Percentiles rank a stretch among this genome's conserved stretches.
Evolutionary conservation across 2,888 invertebrate species (phyloP).

Genomic region (Rhogogaster chlorosoma): DNA sequence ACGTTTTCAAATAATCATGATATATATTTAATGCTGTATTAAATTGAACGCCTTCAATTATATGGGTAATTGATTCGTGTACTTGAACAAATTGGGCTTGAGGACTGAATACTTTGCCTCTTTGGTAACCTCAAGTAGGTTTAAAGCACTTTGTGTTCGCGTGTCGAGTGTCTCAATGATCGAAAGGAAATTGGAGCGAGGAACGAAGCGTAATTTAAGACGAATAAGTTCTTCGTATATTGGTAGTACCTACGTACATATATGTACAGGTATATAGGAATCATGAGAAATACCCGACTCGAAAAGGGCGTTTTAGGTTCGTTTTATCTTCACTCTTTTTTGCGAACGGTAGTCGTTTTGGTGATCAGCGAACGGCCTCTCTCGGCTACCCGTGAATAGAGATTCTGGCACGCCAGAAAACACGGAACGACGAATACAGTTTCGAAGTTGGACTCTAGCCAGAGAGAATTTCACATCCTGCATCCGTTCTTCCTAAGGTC

Average conservation of each 20-base stretch:
- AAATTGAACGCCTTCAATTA: constrained; percentile 3
- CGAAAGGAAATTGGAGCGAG: constrained; percentile 24
- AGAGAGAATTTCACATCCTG: constrained; percentile 26
- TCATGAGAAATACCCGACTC: background rate
- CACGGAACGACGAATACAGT: constrained; percentile 23
- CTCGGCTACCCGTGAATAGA: constrained; percentile 12
- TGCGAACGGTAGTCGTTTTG: background rate
- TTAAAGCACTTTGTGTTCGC: background rate
- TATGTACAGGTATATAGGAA: background rate
- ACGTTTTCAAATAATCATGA: background rate
- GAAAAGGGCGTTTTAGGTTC: constrained; percentile 21
- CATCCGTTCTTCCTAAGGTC: background rate
- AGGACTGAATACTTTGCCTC: background rate
- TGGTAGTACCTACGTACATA: background rate
- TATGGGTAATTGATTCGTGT: background rate
- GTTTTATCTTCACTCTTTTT: background rate
- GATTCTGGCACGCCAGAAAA: constrained; percentile 31
- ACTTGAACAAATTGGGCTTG: background rate
- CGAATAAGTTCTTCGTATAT: background rate
- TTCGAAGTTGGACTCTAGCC: constrained; percentile 45
- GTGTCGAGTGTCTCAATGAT: constrained; percentile 32
- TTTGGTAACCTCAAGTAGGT: background rate
- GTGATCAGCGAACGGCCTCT: constrained; percentile 28
- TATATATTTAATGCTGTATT: background rate
- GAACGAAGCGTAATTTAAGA: constrained; percentile 26